Conservation (phyloP, 2,797 vertebrate species). For the Halcyon leucocephala region DNA sequence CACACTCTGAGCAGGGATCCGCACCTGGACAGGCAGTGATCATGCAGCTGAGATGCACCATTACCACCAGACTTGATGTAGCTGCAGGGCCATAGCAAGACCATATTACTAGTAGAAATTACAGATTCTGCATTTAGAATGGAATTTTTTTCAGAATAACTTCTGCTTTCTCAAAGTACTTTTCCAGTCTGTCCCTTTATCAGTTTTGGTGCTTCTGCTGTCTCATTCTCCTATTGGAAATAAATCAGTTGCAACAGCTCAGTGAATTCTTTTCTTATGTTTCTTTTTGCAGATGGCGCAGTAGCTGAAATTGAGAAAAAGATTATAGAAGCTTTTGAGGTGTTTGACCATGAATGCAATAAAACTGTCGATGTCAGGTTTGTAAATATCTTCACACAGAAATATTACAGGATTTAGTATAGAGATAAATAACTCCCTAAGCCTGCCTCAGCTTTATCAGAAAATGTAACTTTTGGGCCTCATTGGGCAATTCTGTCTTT, state of each 20-base stretch:
- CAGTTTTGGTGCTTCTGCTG: background rate
- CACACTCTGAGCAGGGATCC: background rate
- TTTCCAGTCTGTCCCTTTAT: background rate
- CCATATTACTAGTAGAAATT: background rate
- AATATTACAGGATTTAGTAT: background rate
- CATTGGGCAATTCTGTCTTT: background rate
- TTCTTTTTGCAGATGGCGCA: constrained; percentile 75
- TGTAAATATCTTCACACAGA: constrained; percentile 61
- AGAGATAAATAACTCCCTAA: background rate
- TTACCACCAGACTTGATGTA: background rate
- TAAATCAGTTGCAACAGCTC: constrained; percentile 30
- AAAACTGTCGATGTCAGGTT: constrained; percentile 93
- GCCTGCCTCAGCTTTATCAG: background rate
- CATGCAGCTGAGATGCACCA: background rate
- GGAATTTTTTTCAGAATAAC: background rate
- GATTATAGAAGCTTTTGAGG: constrained; percentile 88
- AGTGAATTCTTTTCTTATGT: background rate
- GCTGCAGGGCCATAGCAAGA: background rate
- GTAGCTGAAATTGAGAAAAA: constrained; percentile 83
- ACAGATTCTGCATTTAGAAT: background rate
- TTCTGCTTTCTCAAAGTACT: background rate
- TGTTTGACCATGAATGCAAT: constrained; percentile 89
- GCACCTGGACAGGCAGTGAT: background rate
- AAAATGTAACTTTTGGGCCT: background rate
- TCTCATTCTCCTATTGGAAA: background rate